These are phyloP conservation scores for Gymnocheta viridis DNA, from an alignment of 2,888 invertebrate genomes.

Conservation along the genomic window DNA sequence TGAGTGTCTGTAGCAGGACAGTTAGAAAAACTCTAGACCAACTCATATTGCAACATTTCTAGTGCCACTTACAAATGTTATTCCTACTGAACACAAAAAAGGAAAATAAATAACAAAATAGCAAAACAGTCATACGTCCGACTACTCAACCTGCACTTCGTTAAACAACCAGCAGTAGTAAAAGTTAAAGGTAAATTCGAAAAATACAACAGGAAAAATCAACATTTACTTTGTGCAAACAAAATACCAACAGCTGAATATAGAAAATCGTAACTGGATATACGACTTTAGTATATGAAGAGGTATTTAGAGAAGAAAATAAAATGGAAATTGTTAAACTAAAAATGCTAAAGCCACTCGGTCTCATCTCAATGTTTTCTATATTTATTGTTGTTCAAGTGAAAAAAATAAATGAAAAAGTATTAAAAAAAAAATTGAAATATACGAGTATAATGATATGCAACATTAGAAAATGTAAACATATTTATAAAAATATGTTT, in stretches of 20 bases:
- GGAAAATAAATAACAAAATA: not conserved
- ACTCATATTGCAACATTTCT: not conserved
- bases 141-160: not conserved
- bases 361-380: not conserved
- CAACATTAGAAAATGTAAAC: conserved; percentile 7
- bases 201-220: conserved; percentile 17
- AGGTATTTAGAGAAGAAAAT: conserved; percentile 16
- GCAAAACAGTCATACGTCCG: conserved; percentile 9
- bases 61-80: conserved; percentile 9
- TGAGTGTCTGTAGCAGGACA: not conserved
- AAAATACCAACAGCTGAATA: conserved; percentile 26
- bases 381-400: conserved; percentile 9
- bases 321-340: not conserved
- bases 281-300: conserved; percentile 1
- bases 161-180: conserved; percentile 19
- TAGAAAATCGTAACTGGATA: conserved; percentile 24
- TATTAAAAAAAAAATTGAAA: not conserved
- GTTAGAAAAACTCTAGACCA: conserved; percentile 6
- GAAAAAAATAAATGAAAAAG: not conserved
- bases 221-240: conserved; percentile 38
- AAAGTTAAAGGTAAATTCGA: conserved; percentile 32
- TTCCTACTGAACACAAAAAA: not conserved
- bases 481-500: not conserved
- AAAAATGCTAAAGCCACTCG: not conserved
- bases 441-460: conserved; percentile 20